phyloP scores from a whole-genome alignment of 2,113 vertebrate species.

The Bubo bubo region DNA sequence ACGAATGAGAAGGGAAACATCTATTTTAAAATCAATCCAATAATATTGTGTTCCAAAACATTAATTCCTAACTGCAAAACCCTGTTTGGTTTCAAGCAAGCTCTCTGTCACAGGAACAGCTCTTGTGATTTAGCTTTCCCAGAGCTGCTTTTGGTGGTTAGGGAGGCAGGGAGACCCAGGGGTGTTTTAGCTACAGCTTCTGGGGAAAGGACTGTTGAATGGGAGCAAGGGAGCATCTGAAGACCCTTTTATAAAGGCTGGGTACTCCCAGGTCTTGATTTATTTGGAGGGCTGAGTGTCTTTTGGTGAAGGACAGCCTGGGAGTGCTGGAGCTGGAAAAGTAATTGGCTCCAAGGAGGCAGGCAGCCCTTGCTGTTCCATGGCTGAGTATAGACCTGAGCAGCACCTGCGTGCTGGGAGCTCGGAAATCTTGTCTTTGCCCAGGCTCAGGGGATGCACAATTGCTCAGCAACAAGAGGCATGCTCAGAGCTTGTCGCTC shows the following conservation, averaged over 20 bases:
- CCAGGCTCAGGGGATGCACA: neutral
- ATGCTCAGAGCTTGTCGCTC: neutral
- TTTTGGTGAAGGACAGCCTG: neutral
- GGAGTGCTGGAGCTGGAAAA: neutral
- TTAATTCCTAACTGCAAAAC: constrained; percentile 11
- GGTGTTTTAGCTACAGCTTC: neutral
- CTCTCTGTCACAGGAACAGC: neutral
- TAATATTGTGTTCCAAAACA: constrained; percentile 51
- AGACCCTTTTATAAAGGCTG: neutral
- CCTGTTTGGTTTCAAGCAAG: neutral
- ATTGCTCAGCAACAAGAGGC: neutral
- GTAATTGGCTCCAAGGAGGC: no score
- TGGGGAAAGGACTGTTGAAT: neutral
- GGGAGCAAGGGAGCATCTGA: neutral
- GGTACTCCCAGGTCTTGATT: neutral
- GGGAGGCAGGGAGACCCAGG: neutral
- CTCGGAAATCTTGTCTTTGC: neutral
- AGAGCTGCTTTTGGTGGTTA: neutral
- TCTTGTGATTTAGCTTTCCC: neutral
- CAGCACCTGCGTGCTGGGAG: neutral
- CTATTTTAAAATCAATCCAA: constrained; percentile 72
- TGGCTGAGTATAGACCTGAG: neutral
- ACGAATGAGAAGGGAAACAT: constrained; percentile 54
- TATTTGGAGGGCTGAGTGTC: neutral
- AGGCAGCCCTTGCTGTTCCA: neutral